Conservation (phyloP, 2,113 vertebrate genomes). For the Chaetorhynchus papuensis region DNA sequence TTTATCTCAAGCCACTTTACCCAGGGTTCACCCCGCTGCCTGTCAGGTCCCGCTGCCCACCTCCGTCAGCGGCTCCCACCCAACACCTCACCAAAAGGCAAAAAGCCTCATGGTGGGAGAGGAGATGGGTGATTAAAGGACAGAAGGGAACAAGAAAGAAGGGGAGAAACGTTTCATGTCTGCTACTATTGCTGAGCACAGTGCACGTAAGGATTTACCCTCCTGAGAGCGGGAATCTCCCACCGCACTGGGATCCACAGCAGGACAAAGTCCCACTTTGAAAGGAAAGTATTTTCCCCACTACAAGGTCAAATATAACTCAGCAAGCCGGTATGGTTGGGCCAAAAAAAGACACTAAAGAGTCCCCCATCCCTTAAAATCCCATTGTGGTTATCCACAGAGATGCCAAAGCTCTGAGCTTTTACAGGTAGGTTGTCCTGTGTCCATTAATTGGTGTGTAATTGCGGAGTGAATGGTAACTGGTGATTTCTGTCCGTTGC, state of each 20-base stretch:
- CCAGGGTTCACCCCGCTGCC: not conserved
- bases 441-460: not conserved
- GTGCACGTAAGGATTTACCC: not conserved
- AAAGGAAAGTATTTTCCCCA: not conserved
- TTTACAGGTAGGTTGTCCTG: not conserved
- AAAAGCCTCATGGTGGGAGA: fast-evolving
- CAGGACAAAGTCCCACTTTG: fast-evolving
- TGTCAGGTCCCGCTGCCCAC: not conserved
- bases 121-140: not conserved
- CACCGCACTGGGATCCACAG: not conserved
- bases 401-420: not conserved
- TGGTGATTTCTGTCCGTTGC: constrained; percentile 6
- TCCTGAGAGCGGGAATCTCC: not conserved
- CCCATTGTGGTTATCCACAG: not conserved
- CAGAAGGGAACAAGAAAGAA: not conserved
- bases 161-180: not conserved
- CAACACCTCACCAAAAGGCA: not conserved
- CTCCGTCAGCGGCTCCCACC: not conserved
- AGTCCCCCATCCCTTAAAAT: not conserved
- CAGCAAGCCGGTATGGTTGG: not conserved
- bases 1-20: not conserved
- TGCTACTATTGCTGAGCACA: not conserved
- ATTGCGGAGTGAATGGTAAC: not conserved
- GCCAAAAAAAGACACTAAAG: not conserved
- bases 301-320: not conserved